phyloP scores from a whole-genome alignment of 1,140 invertebrate genomes.

The Drosophila melanica region DNA sequence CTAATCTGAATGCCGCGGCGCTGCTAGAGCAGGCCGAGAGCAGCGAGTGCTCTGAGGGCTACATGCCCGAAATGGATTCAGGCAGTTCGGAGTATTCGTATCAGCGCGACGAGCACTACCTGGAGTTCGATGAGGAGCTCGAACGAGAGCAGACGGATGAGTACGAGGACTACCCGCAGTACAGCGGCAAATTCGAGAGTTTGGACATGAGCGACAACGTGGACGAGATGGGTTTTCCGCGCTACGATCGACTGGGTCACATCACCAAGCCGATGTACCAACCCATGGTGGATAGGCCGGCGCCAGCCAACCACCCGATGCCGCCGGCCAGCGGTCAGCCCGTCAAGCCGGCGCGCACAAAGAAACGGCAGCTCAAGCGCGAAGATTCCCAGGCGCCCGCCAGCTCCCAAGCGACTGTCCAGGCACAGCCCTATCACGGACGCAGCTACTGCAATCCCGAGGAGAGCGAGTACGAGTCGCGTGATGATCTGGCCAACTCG shows the following conservation, averaged over 20 bases:
- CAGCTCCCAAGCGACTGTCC: slow-evolving; percentile 22
- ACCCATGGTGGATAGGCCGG: slow-evolving; percentile 44
- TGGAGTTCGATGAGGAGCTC: slow-evolving; percentile 84
- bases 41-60: slow-evolving; percentile 87
- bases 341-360: slow-evolving; percentile 80
- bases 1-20: slow-evolving; percentile 85
- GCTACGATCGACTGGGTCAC: slow-evolving; percentile 86
- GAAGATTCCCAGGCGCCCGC: slow-evolving; percentile 72
- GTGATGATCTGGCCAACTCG: slow-evolving; percentile 79
- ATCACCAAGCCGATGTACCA: slow-evolving; percentile 83
- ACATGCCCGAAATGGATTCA: slow-evolving; percentile 88
- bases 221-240: slow-evolving; percentile 87
- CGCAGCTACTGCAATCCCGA: slow-evolving; percentile 77
- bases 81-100: slow-evolving; percentile 87
- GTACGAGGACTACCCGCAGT: slow-evolving; percentile 81
- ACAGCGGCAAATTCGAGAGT: slow-evolving; percentile 85
- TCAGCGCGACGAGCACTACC: slow-evolving; percentile 84
- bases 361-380: slow-evolving; percentile 76
- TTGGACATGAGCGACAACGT: slow-evolving; percentile 87
- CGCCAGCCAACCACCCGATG: slow-evolving; percentile 78
- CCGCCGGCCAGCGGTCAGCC: slow-evolving; percentile 73
- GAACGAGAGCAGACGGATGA: slow-evolving; percentile 82
- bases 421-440: slow-evolving; percentile 64
- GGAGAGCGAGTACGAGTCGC: slow-evolving; percentile 75
- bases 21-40: slow-evolving; percentile 85